phyloP scores from a whole-genome alignment of 2,888 invertebrate genomes.

The Lypha dubia region DNA sequence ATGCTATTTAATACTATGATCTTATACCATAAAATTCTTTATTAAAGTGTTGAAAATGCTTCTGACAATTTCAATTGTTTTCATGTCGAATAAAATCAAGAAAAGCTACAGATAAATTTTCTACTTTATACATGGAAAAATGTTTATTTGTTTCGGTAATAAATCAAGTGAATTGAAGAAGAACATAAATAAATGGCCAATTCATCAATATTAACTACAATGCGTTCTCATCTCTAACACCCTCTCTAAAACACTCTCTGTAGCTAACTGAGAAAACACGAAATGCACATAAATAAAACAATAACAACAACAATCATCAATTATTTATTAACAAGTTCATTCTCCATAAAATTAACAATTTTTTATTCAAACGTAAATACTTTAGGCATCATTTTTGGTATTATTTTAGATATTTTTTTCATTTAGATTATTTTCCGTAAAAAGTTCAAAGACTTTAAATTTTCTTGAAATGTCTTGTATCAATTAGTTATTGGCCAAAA shows the following conservation, averaged over 20 bases:
- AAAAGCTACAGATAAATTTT: constrained; percentile 23
- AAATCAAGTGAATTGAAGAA: constrained; percentile 45
- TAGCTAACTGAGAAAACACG: constrained; percentile 7
- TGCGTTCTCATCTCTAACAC: neutral
- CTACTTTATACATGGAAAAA: neutral
- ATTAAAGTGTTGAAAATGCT: constrained; percentile 6
- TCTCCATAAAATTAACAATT: constrained; percentile 25
- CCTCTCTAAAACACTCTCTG: neutral
- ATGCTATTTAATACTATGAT: constrained; percentile 20
- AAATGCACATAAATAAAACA: constrained; percentile 29
- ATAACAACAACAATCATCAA: constrained; percentile 17
- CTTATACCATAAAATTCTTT: neutral
- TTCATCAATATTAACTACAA: constrained; percentile 32
- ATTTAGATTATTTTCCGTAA: neutral
- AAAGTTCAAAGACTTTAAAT: constrained; percentile 30
- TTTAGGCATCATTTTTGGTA: neutral
- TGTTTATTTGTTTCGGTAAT: neutral
- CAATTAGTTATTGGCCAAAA: constrained; percentile 12
- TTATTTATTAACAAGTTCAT: constrained; percentile 27
- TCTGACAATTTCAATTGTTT: constrained; percentile 29
- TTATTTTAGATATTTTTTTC: neutral
- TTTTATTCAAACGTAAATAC: constrained; percentile 1
- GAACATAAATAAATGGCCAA: constrained; percentile 41
- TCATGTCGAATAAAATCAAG: constrained; percentile 8
- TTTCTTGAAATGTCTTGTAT: constrained; percentile 8